These are phyloP conservation scores for Alligator mississippiensis DNA, from an alignment of 2,113 vertebrate genomes.

Conservation along the genomic window DNA sequence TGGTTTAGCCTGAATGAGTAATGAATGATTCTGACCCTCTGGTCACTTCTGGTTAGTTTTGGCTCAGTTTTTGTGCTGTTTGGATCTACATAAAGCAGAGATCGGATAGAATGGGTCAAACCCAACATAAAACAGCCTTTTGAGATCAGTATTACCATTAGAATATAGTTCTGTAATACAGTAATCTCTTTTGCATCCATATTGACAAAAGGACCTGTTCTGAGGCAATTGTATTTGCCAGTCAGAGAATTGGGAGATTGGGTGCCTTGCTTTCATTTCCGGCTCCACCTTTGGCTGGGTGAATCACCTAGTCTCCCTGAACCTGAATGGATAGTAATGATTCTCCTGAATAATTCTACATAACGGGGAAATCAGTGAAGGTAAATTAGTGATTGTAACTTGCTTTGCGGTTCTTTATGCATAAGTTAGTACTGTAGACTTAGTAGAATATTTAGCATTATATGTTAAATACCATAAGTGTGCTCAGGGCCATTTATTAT, in stretches of 20 bases:
- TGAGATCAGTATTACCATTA: neutral
- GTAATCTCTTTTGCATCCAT: neutral
- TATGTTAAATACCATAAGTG: neutral
- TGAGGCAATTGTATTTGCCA: accelerated
- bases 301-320: neutral
- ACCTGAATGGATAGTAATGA: neutral
- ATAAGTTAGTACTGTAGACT: neutral
- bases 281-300: no score
- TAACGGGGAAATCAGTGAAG: neutral
- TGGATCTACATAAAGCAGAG: neutral
- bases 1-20: neutral
- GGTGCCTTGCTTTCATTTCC: neutral
- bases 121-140: neutral
- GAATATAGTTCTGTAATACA: neutral
- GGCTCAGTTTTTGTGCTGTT: neutral
- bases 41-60: neutral
- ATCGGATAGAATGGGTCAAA: neutral
- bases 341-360: neutral
- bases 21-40: neutral
- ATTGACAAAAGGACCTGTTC: neutral
- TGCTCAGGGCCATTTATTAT: neutral
- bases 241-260: accelerated
- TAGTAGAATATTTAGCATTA: neutral
- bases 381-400: neutral
- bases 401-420: neutral